Conservation (phyloP, 2,797 vertebrate genomes). For the Dicrostonyx torquatus region DNA sequence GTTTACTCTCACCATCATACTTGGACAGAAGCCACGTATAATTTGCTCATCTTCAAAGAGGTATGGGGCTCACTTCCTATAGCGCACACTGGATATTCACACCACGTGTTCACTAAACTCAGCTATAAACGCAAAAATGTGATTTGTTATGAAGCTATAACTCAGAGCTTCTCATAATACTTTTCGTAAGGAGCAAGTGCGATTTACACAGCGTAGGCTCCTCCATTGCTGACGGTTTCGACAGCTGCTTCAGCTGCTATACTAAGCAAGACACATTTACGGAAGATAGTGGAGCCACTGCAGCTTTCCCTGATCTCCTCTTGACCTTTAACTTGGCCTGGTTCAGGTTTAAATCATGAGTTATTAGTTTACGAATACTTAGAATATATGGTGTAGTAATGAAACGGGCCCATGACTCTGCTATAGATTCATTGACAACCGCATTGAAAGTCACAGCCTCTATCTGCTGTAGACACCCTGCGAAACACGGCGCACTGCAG, state of each 20-base stretch:
- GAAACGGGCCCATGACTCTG: not conserved
- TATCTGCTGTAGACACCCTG: not conserved
- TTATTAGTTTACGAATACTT: not conserved
- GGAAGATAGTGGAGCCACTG: not conserved
- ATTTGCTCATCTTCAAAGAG: slow-evolving; percentile 42
- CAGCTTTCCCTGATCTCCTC: not conserved
- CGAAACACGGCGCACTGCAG: not conserved
- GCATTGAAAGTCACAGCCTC: not conserved
- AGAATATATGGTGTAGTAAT: not conserved
- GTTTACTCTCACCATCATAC: not conserved
- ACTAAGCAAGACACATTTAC: not conserved
- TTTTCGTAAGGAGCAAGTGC: slow-evolving; percentile 10
- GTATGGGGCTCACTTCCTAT: not conserved
- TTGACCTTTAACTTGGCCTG: not conserved
- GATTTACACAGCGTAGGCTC: not conserved
- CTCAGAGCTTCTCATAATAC: not conserved
- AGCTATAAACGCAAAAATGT: not conserved
- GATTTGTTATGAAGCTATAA: not conserved
- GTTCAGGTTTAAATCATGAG: not conserved
- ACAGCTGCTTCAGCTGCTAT: not conserved
- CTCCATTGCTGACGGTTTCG: not conserved
- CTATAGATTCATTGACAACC: not conserved
- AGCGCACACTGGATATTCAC: not conserved
- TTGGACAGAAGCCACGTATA: not conserved
- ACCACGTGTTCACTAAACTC: not conserved